Conservation (phyloP, 2,113 vertebrate species). For the Cyphomyrus plagiostoma region DNA sequence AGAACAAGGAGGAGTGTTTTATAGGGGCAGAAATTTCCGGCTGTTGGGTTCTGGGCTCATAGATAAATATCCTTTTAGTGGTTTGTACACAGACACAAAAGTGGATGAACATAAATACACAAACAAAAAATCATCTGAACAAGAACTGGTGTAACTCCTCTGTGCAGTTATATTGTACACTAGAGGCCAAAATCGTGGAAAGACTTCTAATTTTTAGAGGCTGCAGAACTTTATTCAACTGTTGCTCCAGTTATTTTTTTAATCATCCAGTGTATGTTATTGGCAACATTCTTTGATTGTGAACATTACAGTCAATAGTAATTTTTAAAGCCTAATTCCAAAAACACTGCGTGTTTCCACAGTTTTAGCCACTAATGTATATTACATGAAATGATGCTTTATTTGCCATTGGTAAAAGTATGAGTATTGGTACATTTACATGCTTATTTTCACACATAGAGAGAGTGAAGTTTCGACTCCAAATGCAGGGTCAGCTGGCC, state of each 20-base stretch:
- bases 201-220: not conserved
- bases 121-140: not conserved
- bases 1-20: not conserved
- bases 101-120: not conserved
- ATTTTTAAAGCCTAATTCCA: not conserved
- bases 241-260: not conserved
- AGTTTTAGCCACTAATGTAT: not conserved
- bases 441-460: not conserved
- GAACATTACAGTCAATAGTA: not conserved
- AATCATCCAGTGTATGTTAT: not conserved
- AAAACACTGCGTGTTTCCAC: not conserved
- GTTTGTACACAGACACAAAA: constrained; percentile 7
- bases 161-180: not conserved
- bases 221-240: not conserved
- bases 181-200: not conserved
- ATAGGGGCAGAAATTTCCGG: not conserved
- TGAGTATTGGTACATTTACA: not conserved
- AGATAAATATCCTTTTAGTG: constrained; percentile 8
- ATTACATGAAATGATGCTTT: not conserved
- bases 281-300: not conserved
- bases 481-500: not conserved
- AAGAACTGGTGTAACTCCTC: not conserved
- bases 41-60: not conserved
- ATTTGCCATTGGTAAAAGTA: not conserved
- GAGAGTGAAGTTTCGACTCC: not conserved